phyloP scores from a whole-genome alignment of 2,888 invertebrate genomes.

The Cephonodes hylas region DNA sequence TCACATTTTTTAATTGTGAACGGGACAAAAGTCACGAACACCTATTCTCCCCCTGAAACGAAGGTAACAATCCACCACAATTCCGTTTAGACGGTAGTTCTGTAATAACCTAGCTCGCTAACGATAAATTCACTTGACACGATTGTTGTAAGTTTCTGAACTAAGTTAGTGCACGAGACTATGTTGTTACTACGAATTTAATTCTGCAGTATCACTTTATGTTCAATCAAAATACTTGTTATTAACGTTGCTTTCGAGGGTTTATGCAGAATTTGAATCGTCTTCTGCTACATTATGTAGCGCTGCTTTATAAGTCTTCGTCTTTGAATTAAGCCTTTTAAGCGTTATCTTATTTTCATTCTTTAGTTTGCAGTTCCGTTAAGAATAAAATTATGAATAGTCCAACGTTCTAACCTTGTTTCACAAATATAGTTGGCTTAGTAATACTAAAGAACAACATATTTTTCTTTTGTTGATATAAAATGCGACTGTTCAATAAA shows the following conservation, averaged over 20 bases:
- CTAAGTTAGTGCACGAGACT: slow-evolving; percentile 17
- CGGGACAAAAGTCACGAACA: neutral
- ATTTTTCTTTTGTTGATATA: too few species aligned
- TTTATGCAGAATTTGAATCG: neutral
- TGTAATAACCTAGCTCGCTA: slow-evolving; percentile 13
- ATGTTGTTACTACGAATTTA: slow-evolving; percentile 14
- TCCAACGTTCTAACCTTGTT: too few species aligned
- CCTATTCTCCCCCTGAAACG: neutral
- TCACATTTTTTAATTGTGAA: neutral
- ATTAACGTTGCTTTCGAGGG: neutral
- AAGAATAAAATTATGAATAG: too few species aligned
- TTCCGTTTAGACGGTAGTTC: slow-evolving; percentile 6
- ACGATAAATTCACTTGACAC: slow-evolving; percentile 18
- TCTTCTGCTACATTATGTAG: neutral
- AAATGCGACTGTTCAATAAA: too few species aligned
- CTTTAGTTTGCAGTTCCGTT: too few species aligned
- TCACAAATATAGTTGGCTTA: too few species aligned
- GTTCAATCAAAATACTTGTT: slow-evolving; percentile 4
- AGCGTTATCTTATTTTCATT: neutral
- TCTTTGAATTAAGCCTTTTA: neutral
- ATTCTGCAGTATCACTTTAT: slow-evolving; percentile 14
- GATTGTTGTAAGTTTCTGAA: slow-evolving; percentile 18
- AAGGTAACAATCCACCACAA: neutral
- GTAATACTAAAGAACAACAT: too few species aligned
- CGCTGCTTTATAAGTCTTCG: neutral